Percentiles rank a stretch among this genome's conserved stretches.
Evolutionary conservation across 2,888 invertebrate species (phyloP).

Genomic region (Pelosia muscerda): DNA sequence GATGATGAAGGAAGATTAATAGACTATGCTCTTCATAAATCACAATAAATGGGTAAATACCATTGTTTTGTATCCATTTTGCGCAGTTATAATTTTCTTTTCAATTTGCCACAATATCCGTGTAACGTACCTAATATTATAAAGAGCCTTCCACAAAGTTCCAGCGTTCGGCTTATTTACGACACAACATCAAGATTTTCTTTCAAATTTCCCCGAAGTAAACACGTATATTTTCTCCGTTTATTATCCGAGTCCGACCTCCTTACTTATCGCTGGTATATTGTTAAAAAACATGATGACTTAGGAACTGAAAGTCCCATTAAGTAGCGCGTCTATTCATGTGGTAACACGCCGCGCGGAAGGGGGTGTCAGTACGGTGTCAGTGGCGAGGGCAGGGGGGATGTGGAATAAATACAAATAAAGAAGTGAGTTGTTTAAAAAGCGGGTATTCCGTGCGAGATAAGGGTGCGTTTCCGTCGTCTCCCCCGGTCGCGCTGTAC

Average conservation of each 20-base stretch:
- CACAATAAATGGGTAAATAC: constrained; percentile 21
- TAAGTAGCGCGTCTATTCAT: constrained; percentile 85
- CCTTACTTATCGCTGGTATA: constrained; percentile 80
- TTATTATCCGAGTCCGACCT: constrained; percentile 83
- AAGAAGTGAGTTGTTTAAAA: constrained; percentile 87
- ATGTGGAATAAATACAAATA: constrained; percentile 80
- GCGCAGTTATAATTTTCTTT: constrained; percentile 45
- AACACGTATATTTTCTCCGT: constrained; percentile 78
- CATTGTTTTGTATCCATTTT: constrained; percentile 18
- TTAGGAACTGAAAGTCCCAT: constrained; percentile 86
- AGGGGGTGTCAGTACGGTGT: constrained; percentile 54
- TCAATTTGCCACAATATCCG: constrained; percentile 57
- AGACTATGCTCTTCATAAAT: background rate
- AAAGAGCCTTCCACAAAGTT: constrained; percentile 61
- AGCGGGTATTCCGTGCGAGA: constrained; percentile 84
- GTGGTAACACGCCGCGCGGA: constrained; percentile 77
- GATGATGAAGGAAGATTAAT: background rate
- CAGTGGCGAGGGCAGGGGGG: constrained; percentile 53
- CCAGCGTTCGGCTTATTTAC: constrained; percentile 69
- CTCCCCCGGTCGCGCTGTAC: constrained; percentile 69
- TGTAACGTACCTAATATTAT: constrained; percentile 55
- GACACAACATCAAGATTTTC: constrained; percentile 75
- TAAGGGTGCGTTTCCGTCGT: constrained; percentile 85
- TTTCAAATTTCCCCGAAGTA: constrained; percentile 71
- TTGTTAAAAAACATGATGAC: constrained; percentile 85